Conservation (phyloP, 2,888 invertebrate genomes). For the Caradrina kadenii region DNA sequence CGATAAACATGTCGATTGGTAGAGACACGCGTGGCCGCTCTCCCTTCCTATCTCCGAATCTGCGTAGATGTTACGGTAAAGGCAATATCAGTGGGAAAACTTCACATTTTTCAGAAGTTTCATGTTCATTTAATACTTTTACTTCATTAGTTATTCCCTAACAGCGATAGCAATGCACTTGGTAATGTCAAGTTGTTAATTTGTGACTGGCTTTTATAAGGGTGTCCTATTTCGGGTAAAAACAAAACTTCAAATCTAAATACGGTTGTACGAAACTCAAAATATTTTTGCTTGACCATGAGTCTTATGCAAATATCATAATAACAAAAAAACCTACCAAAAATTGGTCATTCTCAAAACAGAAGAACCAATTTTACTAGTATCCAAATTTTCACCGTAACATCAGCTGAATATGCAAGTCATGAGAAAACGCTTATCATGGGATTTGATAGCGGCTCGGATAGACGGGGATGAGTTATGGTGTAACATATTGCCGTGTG, state of each 20-base stretch:
- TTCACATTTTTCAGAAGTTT: neutral
- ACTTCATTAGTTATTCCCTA: neutral
- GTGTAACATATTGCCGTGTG: constrained; percentile 83
- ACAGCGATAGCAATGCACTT: neutral
- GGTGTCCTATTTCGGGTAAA: neutral
- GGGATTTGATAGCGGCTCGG: constrained; percentile 79
- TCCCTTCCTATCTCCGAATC: constrained; percentile 72
- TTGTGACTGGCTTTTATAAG: neutral
- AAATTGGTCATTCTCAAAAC: neutral
- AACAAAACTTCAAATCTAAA: neutral
- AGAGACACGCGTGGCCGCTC: constrained; percentile 86
- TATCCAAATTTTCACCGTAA: constrained; percentile 33
- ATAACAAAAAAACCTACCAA: neutral
- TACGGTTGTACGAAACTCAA: too few species aligned
- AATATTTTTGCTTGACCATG: too few species aligned
- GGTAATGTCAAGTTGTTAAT: neutral
- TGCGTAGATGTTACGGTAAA: constrained; percentile 41
- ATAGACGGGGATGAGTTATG: constrained; percentile 86
- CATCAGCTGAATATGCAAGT: constrained; percentile 84
- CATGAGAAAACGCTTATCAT: constrained; percentile 90
- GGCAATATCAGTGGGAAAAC: neutral
- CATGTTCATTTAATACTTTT: neutral
- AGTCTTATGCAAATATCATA: too few species aligned
- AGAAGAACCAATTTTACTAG: constrained; percentile 5
- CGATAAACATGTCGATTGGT: constrained; percentile 90